phyloP scores from a whole-genome alignment of 1,140 invertebrate genomes.

The Drosophila subobscura region DNA sequence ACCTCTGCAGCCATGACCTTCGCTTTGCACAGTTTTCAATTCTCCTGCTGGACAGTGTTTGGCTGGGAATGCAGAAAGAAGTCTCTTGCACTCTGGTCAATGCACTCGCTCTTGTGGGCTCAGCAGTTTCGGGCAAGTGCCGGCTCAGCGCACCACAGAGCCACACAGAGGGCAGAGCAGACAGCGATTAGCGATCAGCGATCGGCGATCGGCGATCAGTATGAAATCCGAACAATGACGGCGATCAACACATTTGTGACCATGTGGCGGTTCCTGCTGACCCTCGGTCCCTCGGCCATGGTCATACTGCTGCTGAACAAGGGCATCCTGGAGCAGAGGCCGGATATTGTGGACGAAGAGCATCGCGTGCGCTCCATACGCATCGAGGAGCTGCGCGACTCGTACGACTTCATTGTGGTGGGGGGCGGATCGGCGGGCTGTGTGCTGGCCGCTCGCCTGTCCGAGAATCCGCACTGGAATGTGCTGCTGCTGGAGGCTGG shows the following conservation, averaged over 20 bases:
- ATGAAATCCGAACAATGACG: constrained; percentile 47
- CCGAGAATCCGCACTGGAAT: constrained; percentile 88
- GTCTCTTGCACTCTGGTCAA: no score
- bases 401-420: constrained; percentile 91
- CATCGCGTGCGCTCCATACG: constrained; percentile 85
- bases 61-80: no score
- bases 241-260: constrained; percentile 63
- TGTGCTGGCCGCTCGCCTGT: constrained; percentile 90
- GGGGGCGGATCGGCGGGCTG: constrained; percentile 93
- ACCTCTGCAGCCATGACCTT: no score
- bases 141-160: no score
- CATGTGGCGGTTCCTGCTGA: constrained; percentile 86
- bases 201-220: constrained; percentile 10
- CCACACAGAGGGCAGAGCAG: no score
- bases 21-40: no score
- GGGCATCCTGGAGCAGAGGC: constrained; percentile 86
- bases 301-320: constrained; percentile 86
- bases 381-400: constrained; percentile 84
- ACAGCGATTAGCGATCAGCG: no score
- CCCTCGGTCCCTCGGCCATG: constrained; percentile 86
- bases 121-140: no score
- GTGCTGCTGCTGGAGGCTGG: constrained; percentile 93
- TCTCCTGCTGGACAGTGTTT: no score
- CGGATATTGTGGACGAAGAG: constrained; percentile 87
- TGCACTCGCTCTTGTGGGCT: no score